A percentile compares a stretch with the other conserved stretches of the same genome.
Evolutionary conservation across 2,888 invertebrate genomes (phyloP).

Genomic region (Cheilosia urbana): DNA sequence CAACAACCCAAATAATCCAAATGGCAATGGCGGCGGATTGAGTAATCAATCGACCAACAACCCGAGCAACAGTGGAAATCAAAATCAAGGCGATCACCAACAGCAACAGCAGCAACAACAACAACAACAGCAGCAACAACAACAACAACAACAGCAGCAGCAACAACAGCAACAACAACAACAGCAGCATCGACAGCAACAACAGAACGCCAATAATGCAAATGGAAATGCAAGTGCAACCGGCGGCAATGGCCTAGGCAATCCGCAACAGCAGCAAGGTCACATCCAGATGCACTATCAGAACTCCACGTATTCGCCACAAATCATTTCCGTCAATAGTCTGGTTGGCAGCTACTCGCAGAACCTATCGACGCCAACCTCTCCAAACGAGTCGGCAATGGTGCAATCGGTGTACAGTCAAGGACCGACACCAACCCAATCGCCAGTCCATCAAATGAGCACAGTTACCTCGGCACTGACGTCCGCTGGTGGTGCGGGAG

Average conservation of each 20-base stretch:
- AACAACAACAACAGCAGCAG: slow-evolving; percentile 78
- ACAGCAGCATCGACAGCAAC: slow-evolving; percentile 79
- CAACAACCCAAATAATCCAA: slow-evolving; percentile 80
- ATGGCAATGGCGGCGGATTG: slow-evolving; percentile 78
- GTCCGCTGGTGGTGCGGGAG: slow-evolving; percentile 81
- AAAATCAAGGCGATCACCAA: slow-evolving; percentile 76
- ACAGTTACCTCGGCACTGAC: slow-evolving; percentile 76
- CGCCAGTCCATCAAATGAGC: slow-evolving; percentile 81
- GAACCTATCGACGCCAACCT: slow-evolving; percentile 85
- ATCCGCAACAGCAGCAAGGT: slow-evolving; percentile 77
- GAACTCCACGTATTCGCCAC: slow-evolving; percentile 81
- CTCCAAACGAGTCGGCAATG: slow-evolving; percentile 85
- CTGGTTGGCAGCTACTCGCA: slow-evolving; percentile 85
- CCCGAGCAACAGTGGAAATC: slow-evolving; percentile 76
- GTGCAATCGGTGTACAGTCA: slow-evolving; percentile 84
- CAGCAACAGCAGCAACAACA: slow-evolving; percentile 77
- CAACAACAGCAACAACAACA: slow-evolving; percentile 78
- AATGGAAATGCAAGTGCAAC: slow-evolving; percentile 55
- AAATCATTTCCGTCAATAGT: slow-evolving; percentile 84
- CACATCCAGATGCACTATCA: slow-evolving; percentile 78
- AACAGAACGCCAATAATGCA: slow-evolving; percentile 73
- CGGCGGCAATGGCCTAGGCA: slow-evolving; percentile 77
- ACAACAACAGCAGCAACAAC: slow-evolving; percentile 77
- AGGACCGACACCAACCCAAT: slow-evolving; percentile 84
- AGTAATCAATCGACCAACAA: slow-evolving; percentile 81